Base-by-base conservation (phyloP, 2,797 vertebrate genomes). In the Borostomias antarcticus region DNA sequence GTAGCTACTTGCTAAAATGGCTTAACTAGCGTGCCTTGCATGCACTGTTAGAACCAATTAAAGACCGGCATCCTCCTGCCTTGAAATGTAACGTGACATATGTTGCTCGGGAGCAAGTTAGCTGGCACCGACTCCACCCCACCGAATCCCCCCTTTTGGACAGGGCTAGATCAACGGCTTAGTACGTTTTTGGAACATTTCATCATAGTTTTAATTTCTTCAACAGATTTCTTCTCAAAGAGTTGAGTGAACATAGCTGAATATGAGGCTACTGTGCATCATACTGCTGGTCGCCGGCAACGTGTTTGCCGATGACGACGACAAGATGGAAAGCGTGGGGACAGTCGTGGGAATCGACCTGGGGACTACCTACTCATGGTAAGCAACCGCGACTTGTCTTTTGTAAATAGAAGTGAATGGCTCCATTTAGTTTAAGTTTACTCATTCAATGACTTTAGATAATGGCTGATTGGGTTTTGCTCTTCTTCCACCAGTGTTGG, bases 341-440 rank as follows among this genome's bases (percentile, higher is more conserved):
- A 97, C 95, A 0, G 95, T 96, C 72, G 85, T 98, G 47, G 95
- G 96, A 75, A 96, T 97, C 68, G 95, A 98, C 37, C 68, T 98
- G 73, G 96, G 96, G 1, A 97, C 96, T 29, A 98, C 95, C 7
- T 98, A 97, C 72, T 98, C 95, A 3, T 97, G 96, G 96, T 98
- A 76, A 88, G 82, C 9, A 28, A 25, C 48, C 21, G 0, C 29
- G 5, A 50, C 28, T 43, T 28, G 37, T 15, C 11, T 40, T 11
- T 40, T 40, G n/a, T n/a, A n/a, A n/a, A n/a, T n/a, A n/a, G n/a
- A n/a, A n/a, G n/a, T n/a, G n/a, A n/a, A n/a, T n/a, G n/a, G n/a
- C n/a, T n/a, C n/a, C n/a, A n/a, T n/a, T n/a, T n/a, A n/a, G n/a
- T n/a, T n/a, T n/a, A n/a, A 28, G 19, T 29, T 37, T 3, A 0